Evolutionary conservation across 2,113 vertebrate species (phyloP).

Genomic region (Turdus rufiventris): DNA sequence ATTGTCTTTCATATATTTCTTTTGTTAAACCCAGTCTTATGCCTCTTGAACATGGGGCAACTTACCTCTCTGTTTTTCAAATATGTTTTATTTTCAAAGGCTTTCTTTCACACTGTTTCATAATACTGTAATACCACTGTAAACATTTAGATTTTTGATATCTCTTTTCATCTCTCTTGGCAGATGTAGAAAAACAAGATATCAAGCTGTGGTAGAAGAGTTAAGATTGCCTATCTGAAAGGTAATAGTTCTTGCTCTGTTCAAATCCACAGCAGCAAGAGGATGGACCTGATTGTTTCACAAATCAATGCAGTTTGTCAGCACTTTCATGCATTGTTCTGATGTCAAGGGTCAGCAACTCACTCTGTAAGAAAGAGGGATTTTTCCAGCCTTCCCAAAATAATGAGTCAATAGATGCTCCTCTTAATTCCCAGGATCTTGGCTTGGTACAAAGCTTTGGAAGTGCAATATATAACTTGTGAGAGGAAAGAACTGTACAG

Average conservation of each 20-base stretch:
- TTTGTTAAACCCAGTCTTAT: neutral
- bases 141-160: neutral
- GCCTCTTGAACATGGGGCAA: neutral
- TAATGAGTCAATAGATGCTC: neutral
- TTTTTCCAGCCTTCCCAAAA: neutral
- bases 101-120: neutral
- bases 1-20: neutral
- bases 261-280: neutral
- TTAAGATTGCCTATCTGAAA: neutral
- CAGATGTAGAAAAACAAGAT: neutral
- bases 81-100: neutral
- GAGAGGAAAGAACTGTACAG: neutral
- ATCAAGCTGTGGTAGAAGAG: slow-evolving; percentile 12
- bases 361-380: neutral
- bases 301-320: neutral
- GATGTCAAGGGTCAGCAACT: neutral
- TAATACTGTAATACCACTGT: neutral
- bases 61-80: neutral
- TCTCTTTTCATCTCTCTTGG: neutral
- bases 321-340: neutral
- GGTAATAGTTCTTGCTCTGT: neutral
- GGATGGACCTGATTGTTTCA: neutral
- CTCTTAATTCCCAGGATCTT: neutral
- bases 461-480: neutral
- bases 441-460: neutral